Conservation (phyloP, 2,797 vertebrate genomes). For the Tadarida brasiliensis region DNA sequence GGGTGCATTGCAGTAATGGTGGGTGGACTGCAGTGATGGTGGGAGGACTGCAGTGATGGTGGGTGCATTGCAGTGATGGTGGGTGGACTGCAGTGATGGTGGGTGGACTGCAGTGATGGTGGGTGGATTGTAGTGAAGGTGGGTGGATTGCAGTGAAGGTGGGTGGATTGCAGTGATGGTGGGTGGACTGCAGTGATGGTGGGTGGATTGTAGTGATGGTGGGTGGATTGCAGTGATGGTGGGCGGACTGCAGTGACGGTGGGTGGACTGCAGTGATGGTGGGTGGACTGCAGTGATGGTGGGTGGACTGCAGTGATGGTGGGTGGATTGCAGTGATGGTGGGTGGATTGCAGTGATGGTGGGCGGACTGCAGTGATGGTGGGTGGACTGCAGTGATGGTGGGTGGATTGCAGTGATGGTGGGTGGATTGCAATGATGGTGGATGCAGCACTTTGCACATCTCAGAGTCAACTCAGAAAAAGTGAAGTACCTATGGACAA, state of each 20-base stretch:
- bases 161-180: background rate
- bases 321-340: background rate
- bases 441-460: background rate
- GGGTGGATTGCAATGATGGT: background rate
- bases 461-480: background rate
- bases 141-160: background rate
- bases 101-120: background rate
- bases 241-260: background rate
- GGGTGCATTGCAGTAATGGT: background rate
- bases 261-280: background rate
- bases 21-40: background rate
- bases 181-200: background rate
- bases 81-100: background rate
- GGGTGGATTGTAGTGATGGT: background rate
- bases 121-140: background rate
- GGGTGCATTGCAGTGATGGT: too few relatives aligned
- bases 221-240: background rate
- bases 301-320: background rate
- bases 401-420: background rate
- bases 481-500: background rate
- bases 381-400: background rate
- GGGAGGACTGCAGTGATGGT: background rate
- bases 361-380: background rate
- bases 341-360: background rate
- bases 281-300: background rate